Evolutionary conservation across 2,113 vertebrate species (phyloP), one percentile per base, ranked within the genome.

Genomic region (Tyrannus savana): DNA sequence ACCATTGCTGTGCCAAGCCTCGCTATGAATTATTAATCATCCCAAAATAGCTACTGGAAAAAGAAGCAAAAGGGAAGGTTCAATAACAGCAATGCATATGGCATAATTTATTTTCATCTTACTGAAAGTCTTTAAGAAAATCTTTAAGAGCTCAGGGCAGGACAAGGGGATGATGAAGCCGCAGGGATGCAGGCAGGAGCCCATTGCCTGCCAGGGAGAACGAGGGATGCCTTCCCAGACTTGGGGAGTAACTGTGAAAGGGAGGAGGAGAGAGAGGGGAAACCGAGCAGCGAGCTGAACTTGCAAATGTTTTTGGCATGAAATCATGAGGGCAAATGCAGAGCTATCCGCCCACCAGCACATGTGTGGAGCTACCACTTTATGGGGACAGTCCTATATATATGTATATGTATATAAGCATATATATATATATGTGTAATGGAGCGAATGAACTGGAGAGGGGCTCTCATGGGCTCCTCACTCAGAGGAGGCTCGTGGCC

Each of bases 271-370:
- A 58, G 84, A 68, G 79, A 64, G 88, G 74, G 93, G 93, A 76
- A 63, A 58, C n/a, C 3, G 8, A 72, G 94, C 41, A 0, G 69
- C 0, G 5, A 91, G 92, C 90, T 94, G 95, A 95, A 93, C 93
- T 96, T 63, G 88, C 80, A 86, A 81, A 96, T 96, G 93, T 60
- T 96, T 95, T 44, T 96, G 94, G 83, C 93, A 85, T 96, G 93
- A 97, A 93, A 92, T 96, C 97, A 97, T 25, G 77, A 96, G 90
- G 95, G 92, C 79, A 92, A 97, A 82, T 33, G 84, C 91, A 77
- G 84, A 95, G 89, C 80, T 76, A 55, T 41, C 93, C 85, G 7
- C 94, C 90, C 94, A 95, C 91, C 44, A 42, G 55, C 78, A 84
- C 76, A 58, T 8, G 59, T 15, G 58, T 56, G 82, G 77, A 89